phyloP scores from a whole-genome alignment of 1,140 invertebrate genomes.

The Ylistrum balloti region DNA sequence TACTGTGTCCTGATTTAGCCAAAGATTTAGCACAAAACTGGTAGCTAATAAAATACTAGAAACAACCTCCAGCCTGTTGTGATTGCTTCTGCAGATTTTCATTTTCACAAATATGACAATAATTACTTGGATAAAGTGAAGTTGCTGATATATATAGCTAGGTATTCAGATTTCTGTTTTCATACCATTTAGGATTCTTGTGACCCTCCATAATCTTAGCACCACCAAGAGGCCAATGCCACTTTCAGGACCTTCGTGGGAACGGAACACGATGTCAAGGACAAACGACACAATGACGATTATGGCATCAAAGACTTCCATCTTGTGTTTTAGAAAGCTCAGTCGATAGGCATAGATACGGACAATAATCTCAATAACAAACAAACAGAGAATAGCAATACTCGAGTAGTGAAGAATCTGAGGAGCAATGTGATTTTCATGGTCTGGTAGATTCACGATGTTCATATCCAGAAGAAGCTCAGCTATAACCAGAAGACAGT shows the following conservation, averaged over 20 bases:
- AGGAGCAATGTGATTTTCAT: slow-evolving; percentile 65
- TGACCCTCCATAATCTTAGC: slow-evolving; percentile 80
- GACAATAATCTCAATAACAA: slow-evolving; percentile 80
- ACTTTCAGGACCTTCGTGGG: slow-evolving; percentile 70
- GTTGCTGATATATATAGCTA: too few relatives aligned
- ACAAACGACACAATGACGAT: slow-evolving; percentile 81
- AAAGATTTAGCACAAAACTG: too few relatives aligned
- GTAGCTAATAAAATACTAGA: too few relatives aligned
- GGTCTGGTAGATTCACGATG: slow-evolving; percentile 69
- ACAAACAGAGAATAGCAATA: slow-evolving; percentile 78
- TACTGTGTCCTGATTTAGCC: too few relatives aligned
- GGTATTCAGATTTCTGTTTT: too few relatives aligned
- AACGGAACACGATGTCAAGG: slow-evolving; percentile 80
- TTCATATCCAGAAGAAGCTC: slow-evolving; percentile 80
- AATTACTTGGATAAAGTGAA: too few relatives aligned
- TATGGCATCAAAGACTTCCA: slow-evolving; percentile 82
- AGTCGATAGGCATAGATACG: slow-evolving; percentile 80
- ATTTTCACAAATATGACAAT: too few relatives aligned
- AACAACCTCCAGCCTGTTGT: too few relatives aligned
- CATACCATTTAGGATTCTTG: slow-evolving; percentile 81
- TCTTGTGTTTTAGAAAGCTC: slow-evolving; percentile 80
- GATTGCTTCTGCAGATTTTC: too few relatives aligned
- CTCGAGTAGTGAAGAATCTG: slow-evolving; percentile 79
- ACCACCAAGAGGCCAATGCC: slow-evolving; percentile 80
- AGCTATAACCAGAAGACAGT: slow-evolving; percentile 78